Evolutionary conservation across 1,140 invertebrate genomes (phyloP).

Genomic region (Sitophilus oryzae): DNA sequence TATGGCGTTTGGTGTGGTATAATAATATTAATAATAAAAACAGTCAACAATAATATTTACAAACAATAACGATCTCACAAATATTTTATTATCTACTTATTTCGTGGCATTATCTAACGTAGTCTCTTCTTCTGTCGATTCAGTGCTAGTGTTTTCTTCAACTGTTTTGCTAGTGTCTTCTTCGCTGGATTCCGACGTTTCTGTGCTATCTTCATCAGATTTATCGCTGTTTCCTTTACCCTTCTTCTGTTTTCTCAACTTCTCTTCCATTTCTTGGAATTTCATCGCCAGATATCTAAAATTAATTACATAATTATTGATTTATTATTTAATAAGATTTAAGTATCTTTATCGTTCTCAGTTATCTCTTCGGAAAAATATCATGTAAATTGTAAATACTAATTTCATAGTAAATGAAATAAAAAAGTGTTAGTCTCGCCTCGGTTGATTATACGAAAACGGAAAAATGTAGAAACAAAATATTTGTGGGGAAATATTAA

Average conservation of each 20-base stretch:
- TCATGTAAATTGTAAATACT: too few relatives aligned
- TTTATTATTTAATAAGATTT: neutral
- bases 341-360: too few relatives aligned
- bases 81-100: neutral
- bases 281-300: conserved; percentile 70
- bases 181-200: conserved; percentile 20
- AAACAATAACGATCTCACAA: too few relatives aligned
- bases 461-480: too few relatives aligned
- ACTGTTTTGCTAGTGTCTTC: conserved; percentile 23
- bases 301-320: conserved; percentile 16
- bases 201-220: conserved; percentile 29
- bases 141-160: conserved; percentile 4
- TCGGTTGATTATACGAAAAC: too few relatives aligned
- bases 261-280: conserved; percentile 77
- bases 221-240: conserved; percentile 31
- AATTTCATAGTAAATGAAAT: too few relatives aligned
- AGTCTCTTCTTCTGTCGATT: conserved; percentile 11
- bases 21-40: too few relatives aligned
- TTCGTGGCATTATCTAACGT: neutral
- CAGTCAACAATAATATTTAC: too few relatives aligned
- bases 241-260: conserved; percentile 51
- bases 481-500: too few relatives aligned
- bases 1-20: too few relatives aligned
- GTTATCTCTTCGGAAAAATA: too few relatives aligned
- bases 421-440: too few relatives aligned